Conservation (phyloP, 2,888 invertebrate species). For the Malacosoma neustria region DNA sequence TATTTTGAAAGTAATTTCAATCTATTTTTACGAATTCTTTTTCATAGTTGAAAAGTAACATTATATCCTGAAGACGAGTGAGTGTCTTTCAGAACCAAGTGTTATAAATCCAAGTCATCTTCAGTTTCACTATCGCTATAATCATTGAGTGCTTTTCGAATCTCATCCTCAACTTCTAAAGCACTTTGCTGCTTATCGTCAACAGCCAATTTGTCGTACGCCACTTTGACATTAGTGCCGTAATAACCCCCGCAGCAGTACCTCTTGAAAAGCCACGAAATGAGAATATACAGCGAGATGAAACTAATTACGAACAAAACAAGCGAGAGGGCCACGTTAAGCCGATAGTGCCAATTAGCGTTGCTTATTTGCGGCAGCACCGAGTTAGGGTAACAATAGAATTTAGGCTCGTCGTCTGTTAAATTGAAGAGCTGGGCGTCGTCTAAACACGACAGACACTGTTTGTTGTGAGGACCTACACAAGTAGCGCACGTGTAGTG, state of each 20-base stretch:
- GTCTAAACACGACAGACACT: conserved; percentile 79
- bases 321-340: conserved; percentile 52
- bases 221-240: conserved; percentile 40
- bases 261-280: conserved; percentile 35
- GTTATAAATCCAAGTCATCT: conserved; percentile 59
- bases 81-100: too few species aligned
- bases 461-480: conserved; percentile 79
- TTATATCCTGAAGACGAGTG: too few species aligned
- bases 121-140: conserved; percentile 59
- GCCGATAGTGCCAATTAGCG: conserved; percentile 58
- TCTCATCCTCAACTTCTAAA: conserved; percentile 56
- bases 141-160: conserved; percentile 52
- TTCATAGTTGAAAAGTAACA: background rate
- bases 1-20: background rate
- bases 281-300: conserved; percentile 33
- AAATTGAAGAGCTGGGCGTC: conserved; percentile 75
- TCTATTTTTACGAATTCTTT: background rate
- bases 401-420: conserved; percentile 49
- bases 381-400: conserved; percentile 67
- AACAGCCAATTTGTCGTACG: conserved; percentile 53
- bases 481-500: conserved; percentile 86
- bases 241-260: conserved; percentile 42
- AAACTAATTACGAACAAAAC: conserved; percentile 39
- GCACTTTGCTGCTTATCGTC: conserved; percentile 56
- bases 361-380: conserved; percentile 53